A percentile compares a stretch with the other conserved stretches of the same genome.
phyloP scores from a whole-genome alignment of 2,113 vertebrate species.

The Halcyon malimbica region DNA sequence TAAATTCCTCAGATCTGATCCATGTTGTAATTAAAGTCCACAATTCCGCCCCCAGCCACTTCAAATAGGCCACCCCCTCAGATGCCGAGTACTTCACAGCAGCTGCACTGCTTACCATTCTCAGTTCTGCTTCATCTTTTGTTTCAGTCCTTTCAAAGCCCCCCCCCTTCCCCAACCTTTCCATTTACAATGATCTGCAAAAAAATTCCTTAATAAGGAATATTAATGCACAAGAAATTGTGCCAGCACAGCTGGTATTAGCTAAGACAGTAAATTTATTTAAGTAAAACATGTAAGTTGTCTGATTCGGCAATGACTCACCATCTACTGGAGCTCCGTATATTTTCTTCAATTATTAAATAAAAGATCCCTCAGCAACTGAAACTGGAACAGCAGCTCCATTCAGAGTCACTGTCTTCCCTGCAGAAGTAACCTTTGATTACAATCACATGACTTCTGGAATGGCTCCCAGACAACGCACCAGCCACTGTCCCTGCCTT shows the following conservation, averaged over 20 bases:
- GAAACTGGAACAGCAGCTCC: background rate
- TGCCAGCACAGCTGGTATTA: background rate
- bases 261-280: background rate
- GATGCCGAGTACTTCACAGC: background rate
- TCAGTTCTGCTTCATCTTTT: background rate
- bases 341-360: too few relatives aligned
- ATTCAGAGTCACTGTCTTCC: accelerated
- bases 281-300: background rate
- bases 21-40: background rate
- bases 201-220: background rate
- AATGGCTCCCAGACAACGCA: accelerated
- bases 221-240: accelerated
- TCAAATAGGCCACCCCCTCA: accelerated
- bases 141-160: background rate
- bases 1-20: background rate
- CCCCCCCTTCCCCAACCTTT: accelerated
- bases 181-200: background rate
- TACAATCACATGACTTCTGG: accelerated
- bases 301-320: background rate
- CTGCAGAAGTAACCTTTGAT: background rate
- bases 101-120: too few relatives aligned
- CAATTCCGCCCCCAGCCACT: background rate
- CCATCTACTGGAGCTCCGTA: background rate
- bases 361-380: background rate
- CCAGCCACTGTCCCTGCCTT: background rate